A percentile compares a stretch with the other conserved stretches of the same genome.
phyloP scores from a whole-genome alignment of 2,888 invertebrate species.

The Tanypteryx hageni region DNA sequence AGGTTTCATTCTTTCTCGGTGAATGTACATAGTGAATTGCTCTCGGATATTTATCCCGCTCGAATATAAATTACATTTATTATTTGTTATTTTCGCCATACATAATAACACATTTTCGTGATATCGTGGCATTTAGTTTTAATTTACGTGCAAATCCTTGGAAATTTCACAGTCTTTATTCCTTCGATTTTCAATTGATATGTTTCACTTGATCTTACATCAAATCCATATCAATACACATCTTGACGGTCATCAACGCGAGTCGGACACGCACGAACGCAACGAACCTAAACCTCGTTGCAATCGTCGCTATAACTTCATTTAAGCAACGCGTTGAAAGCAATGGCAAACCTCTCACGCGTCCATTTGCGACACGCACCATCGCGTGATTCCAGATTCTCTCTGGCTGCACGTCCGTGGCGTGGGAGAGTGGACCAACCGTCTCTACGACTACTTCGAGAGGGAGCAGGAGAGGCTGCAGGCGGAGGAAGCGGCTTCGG shows the following conservation, averaged over 20 bases:
- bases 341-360: no score
- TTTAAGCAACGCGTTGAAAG: background rate
- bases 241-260: no score
- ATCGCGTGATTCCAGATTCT: constrained; percentile 80
- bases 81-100: no score
- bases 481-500: constrained; percentile 75
- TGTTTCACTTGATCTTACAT: background rate
- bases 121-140: no score
- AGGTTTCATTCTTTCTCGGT: no score
- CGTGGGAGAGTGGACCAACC: constrained; percentile 96
- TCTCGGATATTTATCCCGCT: no score
- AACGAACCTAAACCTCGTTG: background rate
- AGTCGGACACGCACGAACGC: background rate
- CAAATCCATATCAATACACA: background rate
- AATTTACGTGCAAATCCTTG: no score
- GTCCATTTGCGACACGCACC: constrained; percentile 31
- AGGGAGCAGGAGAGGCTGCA: constrained; percentile 86
- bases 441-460: constrained; percentile 91
- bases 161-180: background rate
- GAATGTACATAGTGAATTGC: no score
- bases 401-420: constrained; percentile 96
- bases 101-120: no score
- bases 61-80: no score
- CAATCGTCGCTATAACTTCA: constrained; percentile 9
- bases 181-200: background rate